Conservation (phyloP, 2,888 invertebrate genomes). For the Campoletis raptor region DNA sequence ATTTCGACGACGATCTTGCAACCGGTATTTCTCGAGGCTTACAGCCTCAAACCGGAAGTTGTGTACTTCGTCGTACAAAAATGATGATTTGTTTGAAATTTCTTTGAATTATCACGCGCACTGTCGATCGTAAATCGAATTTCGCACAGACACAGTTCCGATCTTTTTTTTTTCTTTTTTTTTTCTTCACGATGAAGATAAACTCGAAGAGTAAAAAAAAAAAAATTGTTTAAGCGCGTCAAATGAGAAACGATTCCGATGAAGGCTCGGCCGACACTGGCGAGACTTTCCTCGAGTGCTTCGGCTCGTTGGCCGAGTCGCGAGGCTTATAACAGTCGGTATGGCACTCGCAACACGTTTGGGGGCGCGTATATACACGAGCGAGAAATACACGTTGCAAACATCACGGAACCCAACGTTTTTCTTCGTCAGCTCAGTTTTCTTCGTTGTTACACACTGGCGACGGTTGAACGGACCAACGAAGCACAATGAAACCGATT, state of each 20-base stretch:
- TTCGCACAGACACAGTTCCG: constrained; percentile 28
- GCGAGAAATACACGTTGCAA: constrained; percentile 8
- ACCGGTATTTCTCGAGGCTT: constrained; percentile 22
- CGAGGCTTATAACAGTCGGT: constrained; percentile 47
- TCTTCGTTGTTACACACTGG: neutral
- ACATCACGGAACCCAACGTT: constrained; percentile 18
- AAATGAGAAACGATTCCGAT: constrained; percentile 63
- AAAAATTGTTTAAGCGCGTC: constrained; percentile 37
- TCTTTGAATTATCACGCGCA: constrained; percentile 14
- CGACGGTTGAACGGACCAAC: constrained; percentile 57
- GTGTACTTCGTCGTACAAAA: neutral
- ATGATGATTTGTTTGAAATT: neutral
- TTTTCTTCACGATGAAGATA: constrained; percentile 3
- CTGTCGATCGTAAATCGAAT: constrained; percentile 33
- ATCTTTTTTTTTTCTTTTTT: neutral
- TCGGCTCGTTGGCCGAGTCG: constrained; percentile 61
- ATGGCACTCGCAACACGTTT: constrained; percentile 45
- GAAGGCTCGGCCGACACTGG: constrained; percentile 68
- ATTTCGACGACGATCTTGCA: constrained; percentile 13
- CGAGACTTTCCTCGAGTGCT: constrained; percentile 67
- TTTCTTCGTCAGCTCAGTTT: constrained; percentile 3
- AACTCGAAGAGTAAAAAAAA: neutral
- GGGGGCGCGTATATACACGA: constrained; percentile 17
- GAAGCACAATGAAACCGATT: constrained; percentile 47
- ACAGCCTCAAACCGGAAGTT: constrained; percentile 3